These are phyloP conservation scores for Campoplex nolae DNA, from an alignment of 2,888 invertebrate genomes.

Conservation along the genomic window DNA sequence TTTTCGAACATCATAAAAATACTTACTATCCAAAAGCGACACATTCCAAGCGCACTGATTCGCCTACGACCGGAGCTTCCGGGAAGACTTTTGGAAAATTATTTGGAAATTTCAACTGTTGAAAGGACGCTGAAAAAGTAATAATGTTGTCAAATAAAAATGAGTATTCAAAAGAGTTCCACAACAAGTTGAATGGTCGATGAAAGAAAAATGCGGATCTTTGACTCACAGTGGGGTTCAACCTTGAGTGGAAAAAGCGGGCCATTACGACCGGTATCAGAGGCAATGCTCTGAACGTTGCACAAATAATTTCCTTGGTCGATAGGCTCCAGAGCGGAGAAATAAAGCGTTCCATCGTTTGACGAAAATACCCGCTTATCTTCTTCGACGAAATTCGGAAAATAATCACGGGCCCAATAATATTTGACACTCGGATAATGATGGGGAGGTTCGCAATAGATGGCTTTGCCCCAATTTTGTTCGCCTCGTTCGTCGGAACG, in stretches of 20 bases:
- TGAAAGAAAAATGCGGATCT: background rate
- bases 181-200: background rate
- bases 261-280: constrained; percentile 95
- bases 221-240: constrained; percentile 90
- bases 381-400: constrained; percentile 97
- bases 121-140: constrained; percentile 89
- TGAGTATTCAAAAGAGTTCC: background rate
- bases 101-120: constrained; percentile 96
- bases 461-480: constrained; percentile 97
- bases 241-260: constrained; percentile 94
- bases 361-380: constrained; percentile 97
- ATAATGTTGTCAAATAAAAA: background rate
- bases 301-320: constrained; percentile 97
- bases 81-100: constrained; percentile 98
- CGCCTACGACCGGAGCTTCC: constrained; percentile 95
- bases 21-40: constrained; percentile 96
- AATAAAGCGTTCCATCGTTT: constrained; percentile 96
- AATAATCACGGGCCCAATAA: constrained; percentile 95
- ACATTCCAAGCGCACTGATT: constrained; percentile 96
- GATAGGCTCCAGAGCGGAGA: constrained; percentile 96
- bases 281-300: constrained; percentile 94
- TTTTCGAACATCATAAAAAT: constrained; percentile 3
- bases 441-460: constrained; percentile 96
- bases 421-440: constrained; percentile 95
- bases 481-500: constrained; percentile 93